phyloP scores from a whole-genome alignment of 2,888 invertebrate species.

The Conus canariensis region DNA sequence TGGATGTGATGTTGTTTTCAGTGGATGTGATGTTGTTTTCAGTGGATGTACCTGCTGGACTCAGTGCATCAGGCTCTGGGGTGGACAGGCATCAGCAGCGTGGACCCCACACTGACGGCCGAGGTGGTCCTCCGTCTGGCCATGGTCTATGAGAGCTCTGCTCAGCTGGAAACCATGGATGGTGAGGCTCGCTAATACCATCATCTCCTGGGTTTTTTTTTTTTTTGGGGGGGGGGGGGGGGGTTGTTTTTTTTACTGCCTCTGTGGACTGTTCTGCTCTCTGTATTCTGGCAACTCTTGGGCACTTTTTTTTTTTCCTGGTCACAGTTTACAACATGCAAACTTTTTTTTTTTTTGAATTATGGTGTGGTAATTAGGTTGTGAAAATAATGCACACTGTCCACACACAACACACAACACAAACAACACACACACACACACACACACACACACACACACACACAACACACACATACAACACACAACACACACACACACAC shows the following conservation, averaged over 20 bases:
- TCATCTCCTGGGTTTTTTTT: background rate
- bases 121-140: conserved; percentile 77
- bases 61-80: conserved; percentile 74
- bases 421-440: too few relatives aligned
- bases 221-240: background rate
- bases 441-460: too few relatives aligned
- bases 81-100: conserved; percentile 76
- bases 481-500: too few relatives aligned
- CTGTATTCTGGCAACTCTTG: background rate
- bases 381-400: too few relatives aligned
- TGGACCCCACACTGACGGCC: conserved; percentile 76
- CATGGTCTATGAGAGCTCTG: conserved; percentile 75
- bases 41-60: conserved; percentile 78
- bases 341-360: too few relatives aligned
- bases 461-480: too few relatives aligned
- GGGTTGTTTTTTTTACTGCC: background rate
- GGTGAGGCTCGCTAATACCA: conserved; percentile 51
- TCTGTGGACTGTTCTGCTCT: background rate
- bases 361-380: too few relatives aligned
- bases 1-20: background rate
- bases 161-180: conserved; percentile 67
- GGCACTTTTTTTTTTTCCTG: too few relatives aligned
- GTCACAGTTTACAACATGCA: too few relatives aligned
- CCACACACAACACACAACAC: too few relatives aligned
- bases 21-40: conserved; percentile 13